Percentiles rank a stretch among this genome's conserved stretches.
These are phyloP conservation scores for Lysiphlebus fabarum DNA, from an alignment of 1,140 invertebrate genomes.

Conservation along the genomic window DNA sequence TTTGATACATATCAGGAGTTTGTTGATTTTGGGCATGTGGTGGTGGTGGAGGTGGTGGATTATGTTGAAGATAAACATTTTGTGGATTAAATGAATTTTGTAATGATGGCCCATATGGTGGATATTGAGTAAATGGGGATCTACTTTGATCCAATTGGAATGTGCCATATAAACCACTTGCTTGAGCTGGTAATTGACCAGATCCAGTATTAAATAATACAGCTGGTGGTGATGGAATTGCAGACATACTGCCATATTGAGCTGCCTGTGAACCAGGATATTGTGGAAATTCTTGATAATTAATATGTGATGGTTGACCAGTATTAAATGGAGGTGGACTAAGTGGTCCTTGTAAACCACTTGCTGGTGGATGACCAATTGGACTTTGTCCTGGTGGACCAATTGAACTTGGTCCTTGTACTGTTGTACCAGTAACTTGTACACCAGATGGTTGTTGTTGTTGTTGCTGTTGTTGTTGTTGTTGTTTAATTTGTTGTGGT, in stretches of 20 bases:
- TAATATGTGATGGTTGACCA: slow-evolving; percentile 58
- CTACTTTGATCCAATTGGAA: slow-evolving; percentile 65
- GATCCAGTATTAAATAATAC: slow-evolving; percentile 75
- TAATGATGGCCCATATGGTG: slow-evolving; percentile 56
- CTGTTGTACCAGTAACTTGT: slow-evolving; percentile 48
- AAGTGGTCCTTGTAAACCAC: slow-evolving; percentile 48
- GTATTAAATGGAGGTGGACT: slow-evolving; percentile 56
- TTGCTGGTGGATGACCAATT: slow-evolving; percentile 61
- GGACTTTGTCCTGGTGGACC: slow-evolving; percentile 56
- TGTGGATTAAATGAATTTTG: slow-evolving; percentile 66
- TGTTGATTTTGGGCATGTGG: slow-evolving; percentile 56
- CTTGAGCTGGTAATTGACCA: slow-evolving; percentile 69
- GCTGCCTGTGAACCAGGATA: slow-evolving; percentile 54
- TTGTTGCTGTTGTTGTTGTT: slow-evolving; percentile 72
- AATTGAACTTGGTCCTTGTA: slow-evolving; percentile 52
- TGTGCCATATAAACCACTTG: slow-evolving; percentile 70
- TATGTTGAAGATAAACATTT: slow-evolving; percentile 65
- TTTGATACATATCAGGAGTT: slow-evolving; percentile 77
- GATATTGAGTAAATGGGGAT: slow-evolving; percentile 67
- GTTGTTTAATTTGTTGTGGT: slow-evolving; percentile 68
- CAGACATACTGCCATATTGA: slow-evolving; percentile 73
- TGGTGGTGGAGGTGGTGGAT: slow-evolving; percentile 58
- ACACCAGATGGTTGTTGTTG: slow-evolving; percentile 64
- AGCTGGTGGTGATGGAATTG: slow-evolving; percentile 78
- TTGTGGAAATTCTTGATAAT: slow-evolving; percentile 57